Conservation (phyloP, 1,140 invertebrate species). For the Apolygus lucorum region DNA sequence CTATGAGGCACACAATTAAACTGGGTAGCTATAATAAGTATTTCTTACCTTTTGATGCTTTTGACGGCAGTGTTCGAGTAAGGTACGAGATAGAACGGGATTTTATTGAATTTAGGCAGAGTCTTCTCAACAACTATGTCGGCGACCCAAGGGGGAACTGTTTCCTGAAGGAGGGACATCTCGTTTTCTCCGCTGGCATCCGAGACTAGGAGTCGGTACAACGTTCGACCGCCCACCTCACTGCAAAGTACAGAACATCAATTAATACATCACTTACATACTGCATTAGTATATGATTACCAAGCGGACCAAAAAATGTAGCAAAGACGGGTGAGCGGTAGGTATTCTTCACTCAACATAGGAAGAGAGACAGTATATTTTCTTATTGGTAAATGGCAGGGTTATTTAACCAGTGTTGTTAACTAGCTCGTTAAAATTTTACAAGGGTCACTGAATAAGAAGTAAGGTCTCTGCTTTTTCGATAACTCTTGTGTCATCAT, state of each 20-base stretch:
- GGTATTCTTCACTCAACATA: not conserved
- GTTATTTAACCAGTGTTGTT: too few relatives aligned
- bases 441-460: too few relatives aligned
- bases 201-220: conserved; percentile 80
- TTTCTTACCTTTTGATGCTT: conserved; percentile 87
- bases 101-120: conserved; percentile 92
- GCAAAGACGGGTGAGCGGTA: too few relatives aligned
- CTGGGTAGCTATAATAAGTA: too few relatives aligned
- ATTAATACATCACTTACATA: not conserved
- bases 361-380: conserved; percentile 26
- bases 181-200: conserved; percentile 96
- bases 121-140: conserved; percentile 92
- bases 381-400: too few relatives aligned
- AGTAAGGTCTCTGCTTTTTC: too few relatives aligned
- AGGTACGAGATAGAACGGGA: conserved; percentile 92
- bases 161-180: conserved; percentile 83
- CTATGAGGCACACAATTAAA: too few relatives aligned
- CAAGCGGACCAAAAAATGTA: too few relatives aligned
- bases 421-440: too few relatives aligned
- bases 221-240: conserved; percentile 87
- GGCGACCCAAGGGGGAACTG: conserved; percentile 91
- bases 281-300: not conserved
- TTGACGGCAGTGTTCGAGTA: conserved; percentile 85
- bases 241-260: conserved; percentile 43
- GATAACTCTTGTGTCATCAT: too few relatives aligned